These are phyloP conservation scores for Hapalemur alaotrensis DNA, from an alignment of 2,797 vertebrate species.

Conservation along the genomic window DNA sequence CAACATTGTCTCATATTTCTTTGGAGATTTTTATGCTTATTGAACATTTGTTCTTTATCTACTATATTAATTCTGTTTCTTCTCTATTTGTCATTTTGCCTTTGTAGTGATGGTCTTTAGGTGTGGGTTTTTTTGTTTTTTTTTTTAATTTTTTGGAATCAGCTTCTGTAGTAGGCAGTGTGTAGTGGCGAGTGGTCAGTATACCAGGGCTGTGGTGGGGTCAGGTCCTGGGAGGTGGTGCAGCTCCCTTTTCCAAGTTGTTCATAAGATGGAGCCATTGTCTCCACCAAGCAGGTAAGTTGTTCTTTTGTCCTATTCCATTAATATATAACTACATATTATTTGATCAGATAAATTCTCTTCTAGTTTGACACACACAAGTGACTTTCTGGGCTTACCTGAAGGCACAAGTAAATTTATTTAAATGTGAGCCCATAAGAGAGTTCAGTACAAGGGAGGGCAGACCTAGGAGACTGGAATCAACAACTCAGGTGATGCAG, in stretches of 20 bases:
- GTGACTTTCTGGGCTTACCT: not conserved
- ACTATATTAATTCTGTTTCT: not conserved
- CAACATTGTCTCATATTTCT: not conserved
- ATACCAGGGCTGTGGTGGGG: not conserved
- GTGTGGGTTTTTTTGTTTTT: not conserved
- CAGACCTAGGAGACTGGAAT: not conserved
- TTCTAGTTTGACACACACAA: not conserved
- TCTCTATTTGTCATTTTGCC: not conserved
- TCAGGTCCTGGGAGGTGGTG: not conserved
- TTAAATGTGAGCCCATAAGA: not conserved
- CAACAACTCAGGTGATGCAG: not conserved
- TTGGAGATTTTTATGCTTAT: not conserved
- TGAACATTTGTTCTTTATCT: not conserved
- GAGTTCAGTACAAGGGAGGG: not conserved
- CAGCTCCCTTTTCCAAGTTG: not conserved
- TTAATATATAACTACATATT: not conserved
- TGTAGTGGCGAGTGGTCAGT: not conserved
- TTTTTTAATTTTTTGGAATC: not conserved
- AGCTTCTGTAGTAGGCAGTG: not conserved
- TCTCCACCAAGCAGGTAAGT: not conserved
- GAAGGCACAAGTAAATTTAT: not conserved
- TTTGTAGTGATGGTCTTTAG: not conserved
- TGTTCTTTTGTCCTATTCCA: not conserved
- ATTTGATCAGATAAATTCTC: conserved; percentile 8
- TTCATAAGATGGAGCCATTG: not conserved